A percentile compares a stretch with the other conserved stretches of the same genome.
phyloP scores from a whole-genome alignment of 2,888 invertebrate species.

The Thymelicus lineola region DNA sequence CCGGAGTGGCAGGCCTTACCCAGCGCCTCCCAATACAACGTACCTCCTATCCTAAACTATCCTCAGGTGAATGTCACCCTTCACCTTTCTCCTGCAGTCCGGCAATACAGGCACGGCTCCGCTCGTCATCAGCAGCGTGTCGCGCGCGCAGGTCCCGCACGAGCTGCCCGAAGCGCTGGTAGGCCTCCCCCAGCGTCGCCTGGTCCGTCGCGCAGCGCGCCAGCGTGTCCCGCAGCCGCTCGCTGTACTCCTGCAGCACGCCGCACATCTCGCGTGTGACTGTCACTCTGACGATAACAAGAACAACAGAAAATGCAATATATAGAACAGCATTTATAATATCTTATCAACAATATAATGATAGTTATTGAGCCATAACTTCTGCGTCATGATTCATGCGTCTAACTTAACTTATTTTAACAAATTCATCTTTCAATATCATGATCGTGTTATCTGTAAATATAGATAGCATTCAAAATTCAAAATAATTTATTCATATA shows the following conservation, averaged over 20 bases:
- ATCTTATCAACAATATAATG: no score
- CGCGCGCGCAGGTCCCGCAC: constrained; percentile 48
- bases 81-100: constrained; percentile 53
- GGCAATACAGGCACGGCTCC: constrained; percentile 41
- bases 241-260: constrained; percentile 61
- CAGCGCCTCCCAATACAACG: constrained; percentile 56
- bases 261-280: constrained; percentile 67
- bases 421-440: no score
- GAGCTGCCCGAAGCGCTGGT: constrained; percentile 53
- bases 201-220: constrained; percentile 62
- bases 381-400: no score
- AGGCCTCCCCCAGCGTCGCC: constrained; percentile 58
- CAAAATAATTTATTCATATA: no score
- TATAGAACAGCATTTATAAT: no score
- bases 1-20: constrained; percentile 59
- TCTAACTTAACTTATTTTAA: no score
- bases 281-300: constrained; percentile 47
- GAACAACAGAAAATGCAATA: no score
- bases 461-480: no score
- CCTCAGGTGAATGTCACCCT: neutral
- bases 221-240: constrained; percentile 59
- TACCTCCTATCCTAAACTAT: no score
- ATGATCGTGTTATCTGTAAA: no score
- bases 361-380: no score
- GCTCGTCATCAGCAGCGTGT: constrained; percentile 46